Percentiles rank a stretch among this genome's conserved stretches.
These are phyloP conservation scores for Caenorhabditis sulstoni DNA, from an alignment of 2,888 invertebrate genomes.

Conservation along the genomic window DNA sequence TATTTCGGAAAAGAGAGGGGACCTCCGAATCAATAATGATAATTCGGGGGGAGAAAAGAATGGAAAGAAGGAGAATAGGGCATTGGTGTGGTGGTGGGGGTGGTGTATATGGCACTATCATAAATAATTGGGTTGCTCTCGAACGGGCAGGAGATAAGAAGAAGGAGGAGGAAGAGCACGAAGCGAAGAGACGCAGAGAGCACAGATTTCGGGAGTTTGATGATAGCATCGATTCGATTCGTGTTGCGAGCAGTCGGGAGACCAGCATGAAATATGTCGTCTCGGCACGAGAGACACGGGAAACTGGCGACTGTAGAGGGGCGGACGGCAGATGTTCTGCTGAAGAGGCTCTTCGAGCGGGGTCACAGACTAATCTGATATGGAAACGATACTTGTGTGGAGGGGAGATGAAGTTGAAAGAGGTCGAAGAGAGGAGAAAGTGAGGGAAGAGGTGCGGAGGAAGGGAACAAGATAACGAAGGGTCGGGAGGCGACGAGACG, in stretches of 20 bases:
- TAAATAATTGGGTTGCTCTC: conserved; percentile 28
- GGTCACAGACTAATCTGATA: not conserved
- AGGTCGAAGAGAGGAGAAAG: not conserved
- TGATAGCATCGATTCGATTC: conserved; percentile 15
- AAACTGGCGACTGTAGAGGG: conserved; percentile 4
- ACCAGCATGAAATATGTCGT: conserved; percentile 18
- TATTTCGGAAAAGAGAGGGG: conserved; percentile 4
- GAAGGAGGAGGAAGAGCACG: not conserved
- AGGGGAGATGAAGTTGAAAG: conserved; percentile 1
- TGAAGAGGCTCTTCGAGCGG: conserved; percentile 15
- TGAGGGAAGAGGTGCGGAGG: conserved; percentile 16
- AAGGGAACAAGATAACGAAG: conserved; percentile 2
- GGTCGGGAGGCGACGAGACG: conserved; percentile 1
- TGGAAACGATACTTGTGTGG: conserved; percentile 1
- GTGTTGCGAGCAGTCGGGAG: conserved; percentile 1
- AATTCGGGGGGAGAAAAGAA: conserved; percentile 1
- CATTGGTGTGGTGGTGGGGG: too few species aligned
- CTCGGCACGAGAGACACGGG: conserved; percentile 1
- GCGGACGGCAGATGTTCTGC: conserved; percentile 27
- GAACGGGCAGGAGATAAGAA: conserved; percentile 8
- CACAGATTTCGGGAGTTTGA: conserved; percentile 25
- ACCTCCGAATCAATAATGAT: conserved; percentile 5
- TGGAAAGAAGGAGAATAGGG: too few species aligned
- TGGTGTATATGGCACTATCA: conserved; percentile 23
- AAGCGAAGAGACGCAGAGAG: not conserved